These are phyloP conservation scores for Elysia crispata DNA, from an alignment of 2,888 invertebrate species.

Conservation along the genomic window DNA sequence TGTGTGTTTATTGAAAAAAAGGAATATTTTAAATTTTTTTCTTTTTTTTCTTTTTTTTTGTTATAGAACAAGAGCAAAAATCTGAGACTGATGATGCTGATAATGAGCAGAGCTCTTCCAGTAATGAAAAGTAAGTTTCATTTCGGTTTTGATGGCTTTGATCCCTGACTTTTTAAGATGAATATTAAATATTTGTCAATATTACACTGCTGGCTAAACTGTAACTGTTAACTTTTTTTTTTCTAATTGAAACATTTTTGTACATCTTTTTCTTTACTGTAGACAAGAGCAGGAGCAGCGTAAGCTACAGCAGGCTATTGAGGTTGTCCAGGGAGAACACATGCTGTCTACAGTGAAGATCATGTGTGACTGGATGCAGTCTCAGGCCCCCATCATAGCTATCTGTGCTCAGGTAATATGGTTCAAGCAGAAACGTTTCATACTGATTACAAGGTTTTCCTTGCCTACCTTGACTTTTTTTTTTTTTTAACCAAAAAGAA, in stretches of 20 bases:
- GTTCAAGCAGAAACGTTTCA: too few relatives aligned
- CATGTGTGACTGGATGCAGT: conserved; percentile 89
- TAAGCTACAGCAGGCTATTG: conserved; percentile 66
- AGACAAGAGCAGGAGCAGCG: conserved; percentile 61
- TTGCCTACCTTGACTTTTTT: too few relatives aligned
- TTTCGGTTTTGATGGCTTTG: background rate
- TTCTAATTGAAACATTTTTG: background rate
- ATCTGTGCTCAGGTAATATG: conserved; percentile 73
- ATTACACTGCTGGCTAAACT: too few relatives aligned
- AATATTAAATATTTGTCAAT: too few relatives aligned
- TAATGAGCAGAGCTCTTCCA: conserved; percentile 51
- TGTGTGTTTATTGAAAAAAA: too few relatives aligned
- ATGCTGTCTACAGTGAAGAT: conserved; percentile 85
- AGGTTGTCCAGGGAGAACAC: conserved; percentile 72
- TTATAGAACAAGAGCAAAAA: background rate
- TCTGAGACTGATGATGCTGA: conserved; percentile 52
- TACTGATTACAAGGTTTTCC: too few relatives aligned
- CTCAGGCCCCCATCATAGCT: conserved; percentile 86
- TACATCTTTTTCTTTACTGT: background rate
- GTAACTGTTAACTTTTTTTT: too few relatives aligned
- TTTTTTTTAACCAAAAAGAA: too few relatives aligned
- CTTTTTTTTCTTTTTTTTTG: background rate
- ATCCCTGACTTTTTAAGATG: background rate
- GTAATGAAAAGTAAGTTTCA: conserved; percentile 46
- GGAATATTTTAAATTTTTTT: background rate